Base-by-base conservation (phyloP, 2,888 invertebrate genomes). In the Orthonychiurus folsomi region DNA sequence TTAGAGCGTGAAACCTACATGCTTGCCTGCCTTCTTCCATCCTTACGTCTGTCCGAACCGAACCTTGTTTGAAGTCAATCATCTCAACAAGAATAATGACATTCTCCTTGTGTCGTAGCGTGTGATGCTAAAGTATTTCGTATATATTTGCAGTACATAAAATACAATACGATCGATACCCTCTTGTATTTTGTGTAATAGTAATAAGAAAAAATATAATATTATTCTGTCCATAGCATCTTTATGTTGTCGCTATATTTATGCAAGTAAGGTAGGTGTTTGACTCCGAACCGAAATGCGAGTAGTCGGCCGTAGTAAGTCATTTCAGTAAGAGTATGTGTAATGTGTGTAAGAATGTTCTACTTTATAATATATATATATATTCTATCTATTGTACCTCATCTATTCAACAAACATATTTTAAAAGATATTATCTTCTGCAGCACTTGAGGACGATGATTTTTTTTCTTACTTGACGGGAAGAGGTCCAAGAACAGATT, bases 391-490 rank as follows among this genome's bases (percentile, higher is more conserved):
- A 37, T 37, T 37, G 37, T 37, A 37, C 37, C 9, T 37, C 37
- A 37, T 37, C 37, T 37, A 37, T 37, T 37, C 37, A 37, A 37
- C 37, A 37, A 37, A 15, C 15, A 37, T 9, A 37, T 37, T 37
- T 37, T 37, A 37, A 9, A 9, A 37, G 37, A 37, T 37, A 37
- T 37, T 37, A 37, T 37, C 37, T 15, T 37, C 37, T 37, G 5
- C 37, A 37, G 37, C 21, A 55, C 24, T 24, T 21, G 5, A 20
- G 55, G 55, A 18, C 24, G 18, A 20, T 23, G 15, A 55, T 25
- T 55, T 50, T 54, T 59, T 25, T 59, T 53, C 50, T 59, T 56
- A 54, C 63, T 63, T 59, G 52, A 54, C 59, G 55, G 59, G 55
- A 63, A 54, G 52, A 59, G 37, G 47, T 55, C 37, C 59, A 59